These are phyloP conservation scores for Catocala sponsa DNA, from an alignment of 2,888 invertebrate genomes.

Conservation along the genomic window DNA sequence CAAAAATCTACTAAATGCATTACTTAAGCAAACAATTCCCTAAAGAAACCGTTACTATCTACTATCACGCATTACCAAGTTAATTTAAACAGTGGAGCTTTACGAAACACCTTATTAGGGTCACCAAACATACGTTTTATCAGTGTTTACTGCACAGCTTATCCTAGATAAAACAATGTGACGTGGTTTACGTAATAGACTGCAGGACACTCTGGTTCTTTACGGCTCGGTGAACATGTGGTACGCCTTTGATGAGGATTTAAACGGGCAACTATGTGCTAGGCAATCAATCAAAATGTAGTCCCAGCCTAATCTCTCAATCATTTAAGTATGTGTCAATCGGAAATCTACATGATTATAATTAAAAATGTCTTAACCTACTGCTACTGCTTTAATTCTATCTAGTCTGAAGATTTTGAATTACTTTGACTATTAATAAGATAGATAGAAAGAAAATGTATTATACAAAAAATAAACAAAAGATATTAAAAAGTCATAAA, in stretches of 20 bases:
- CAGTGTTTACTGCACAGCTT: conserved; percentile 37
- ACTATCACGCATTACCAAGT: conserved; percentile 4
- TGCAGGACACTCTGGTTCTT: conserved; percentile 19
- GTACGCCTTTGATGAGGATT: conserved; percentile 16
- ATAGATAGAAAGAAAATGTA: too few relatives aligned
- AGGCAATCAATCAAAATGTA: conserved; percentile 5
- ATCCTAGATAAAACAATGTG: conserved; percentile 39
- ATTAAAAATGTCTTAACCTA: too few relatives aligned
- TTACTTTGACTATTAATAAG: too few relatives aligned
- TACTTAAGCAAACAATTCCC: not conserved
- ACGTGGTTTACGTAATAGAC: conserved; percentile 27
- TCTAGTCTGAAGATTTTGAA: too few relatives aligned
- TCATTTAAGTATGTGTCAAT: too few relatives aligned
- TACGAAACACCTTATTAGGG: conserved; percentile 37
- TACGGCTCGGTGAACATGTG: conserved; percentile 17
- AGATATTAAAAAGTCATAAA: too few relatives aligned
- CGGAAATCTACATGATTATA: too few relatives aligned
- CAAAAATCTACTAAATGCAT: too few relatives aligned
- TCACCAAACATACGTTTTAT: conserved; percentile 37
- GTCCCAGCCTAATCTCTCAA: too few relatives aligned
- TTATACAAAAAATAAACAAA: too few relatives aligned
- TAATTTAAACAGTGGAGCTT: conserved; percentile 13
- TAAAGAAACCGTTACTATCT: not conserved
- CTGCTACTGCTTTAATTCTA: too few relatives aligned
- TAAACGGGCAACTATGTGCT: conserved; percentile 13